Percentiles rank a stretch among this genome's conserved stretches.
Conservation (phyloP, 2,888 invertebrate species). For the Pegoplata infirma region DNA sequence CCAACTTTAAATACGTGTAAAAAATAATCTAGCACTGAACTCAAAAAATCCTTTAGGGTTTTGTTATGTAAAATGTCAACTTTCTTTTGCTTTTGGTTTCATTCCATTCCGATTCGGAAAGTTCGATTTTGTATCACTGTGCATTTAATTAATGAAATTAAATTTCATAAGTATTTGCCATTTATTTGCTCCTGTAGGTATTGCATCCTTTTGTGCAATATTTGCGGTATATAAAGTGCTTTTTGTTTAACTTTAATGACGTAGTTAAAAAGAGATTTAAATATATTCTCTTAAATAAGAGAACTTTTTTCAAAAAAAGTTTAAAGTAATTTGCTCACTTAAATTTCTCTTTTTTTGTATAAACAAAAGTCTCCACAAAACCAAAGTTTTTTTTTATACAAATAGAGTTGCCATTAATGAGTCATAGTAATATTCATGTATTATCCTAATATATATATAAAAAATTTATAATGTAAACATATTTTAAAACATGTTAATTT, state of each 20-base stretch:
- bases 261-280: neutral
- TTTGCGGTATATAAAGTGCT: constrained; percentile 8
- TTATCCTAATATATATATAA: too few species aligned
- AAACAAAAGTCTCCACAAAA: neutral
- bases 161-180: constrained; percentile 25
- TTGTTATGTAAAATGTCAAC: neutral
- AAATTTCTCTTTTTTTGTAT: neutral
- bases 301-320: neutral
- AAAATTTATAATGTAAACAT: neutral
- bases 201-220: constrained; percentile 3
- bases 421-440: neutral
- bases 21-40: too few species aligned
- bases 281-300: neutral
- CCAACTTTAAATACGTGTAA: too few species aligned
- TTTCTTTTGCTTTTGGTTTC: neutral
- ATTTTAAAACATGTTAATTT: neutral
- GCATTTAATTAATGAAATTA: too few species aligned
- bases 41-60: too few species aligned
- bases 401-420: constrained; percentile 38
- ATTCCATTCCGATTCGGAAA: too few species aligned
- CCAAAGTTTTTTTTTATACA: neutral
- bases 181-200: neutral
- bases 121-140: too few species aligned
- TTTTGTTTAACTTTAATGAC: constrained; percentile 35
- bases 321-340: too few species aligned